Evolutionary conservation across 2,797 vertebrate species (phyloP), one percentile per base, ranked within the genome.

Genomic region (Botia kubotai): DNA sequence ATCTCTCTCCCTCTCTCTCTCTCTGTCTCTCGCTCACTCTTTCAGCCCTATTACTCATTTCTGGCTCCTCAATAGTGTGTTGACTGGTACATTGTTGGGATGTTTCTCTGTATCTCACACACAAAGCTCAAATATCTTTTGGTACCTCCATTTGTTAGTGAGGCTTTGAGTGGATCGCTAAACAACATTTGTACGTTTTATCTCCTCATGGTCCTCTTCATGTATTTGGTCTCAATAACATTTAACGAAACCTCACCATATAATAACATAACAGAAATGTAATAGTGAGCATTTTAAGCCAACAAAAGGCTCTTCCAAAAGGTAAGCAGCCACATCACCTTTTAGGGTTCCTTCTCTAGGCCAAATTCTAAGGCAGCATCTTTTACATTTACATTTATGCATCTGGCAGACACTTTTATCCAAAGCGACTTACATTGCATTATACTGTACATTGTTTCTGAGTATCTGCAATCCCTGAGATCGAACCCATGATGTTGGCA

Each of bases 21-120:
- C 19, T 33, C 23, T 78, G 39, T 43, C 55, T 72, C 55, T 70
- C 43, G 8, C 57, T 74, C 33, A 55, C 57, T 60, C 5, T 74
- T 17, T 77, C 2, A 21, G 7, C 33, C 11, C 46, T 62, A 60
- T 17, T 52, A 19, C 36, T 50, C 11, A 39, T 17, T 75, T 33
- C 11, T 53, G 4, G 17, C 29, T 21, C 39, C 16, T 39, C 17
- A 43, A 6, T 53, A 65, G 6, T 55, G 11, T 77, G 33, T 66
- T 65, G 58, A 55, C 33, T 53, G 46, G 2, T 52, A 11, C 36
- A 69, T 29, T 43, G 16, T 33, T 68, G 13, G 19, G 8, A 33
- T 29, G 55, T 68, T 55, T 43, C 13, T 33, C 12, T 29, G 6
- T 66, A 67, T 68, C 43, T 63, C 21, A 65, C 36, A 70, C 66